Evolutionary conservation across 2,888 invertebrate genomes (phyloP).

Genomic region (Xylota segnis): DNA sequence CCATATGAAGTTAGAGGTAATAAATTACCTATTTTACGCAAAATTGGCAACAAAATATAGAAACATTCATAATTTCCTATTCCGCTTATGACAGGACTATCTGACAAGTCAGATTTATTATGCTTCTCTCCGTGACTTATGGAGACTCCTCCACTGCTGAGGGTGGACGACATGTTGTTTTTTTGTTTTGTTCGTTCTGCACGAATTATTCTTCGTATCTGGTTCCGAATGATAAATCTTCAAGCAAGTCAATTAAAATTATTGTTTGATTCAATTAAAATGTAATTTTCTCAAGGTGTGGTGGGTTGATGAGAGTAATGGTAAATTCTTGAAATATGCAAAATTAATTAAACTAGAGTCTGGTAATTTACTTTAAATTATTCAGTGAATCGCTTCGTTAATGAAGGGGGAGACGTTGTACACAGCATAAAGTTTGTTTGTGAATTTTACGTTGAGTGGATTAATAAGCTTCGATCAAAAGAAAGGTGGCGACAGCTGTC

Average conservation of each 20-base stretch:
- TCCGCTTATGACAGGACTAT: conserved; percentile 42
- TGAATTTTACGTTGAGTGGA: too few relatives aligned
- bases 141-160: neutral
- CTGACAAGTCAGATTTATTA: conserved; percentile 51
- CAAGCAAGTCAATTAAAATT: conserved; percentile 25
- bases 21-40: conserved; percentile 32
- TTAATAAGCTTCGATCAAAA: too few relatives aligned
- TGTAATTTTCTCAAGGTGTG: neutral
- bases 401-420: neutral
- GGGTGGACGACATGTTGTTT: neutral
- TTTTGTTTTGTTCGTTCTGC: neutral
- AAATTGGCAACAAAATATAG: conserved; percentile 6
- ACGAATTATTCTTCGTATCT: neutral
- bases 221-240: conserved; percentile 25
- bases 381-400: neutral
- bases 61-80: conserved; percentile 45
- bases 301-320: neutral
- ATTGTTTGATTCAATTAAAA: conserved; percentile 29
- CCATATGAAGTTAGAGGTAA: neutral
- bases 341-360: neutral
- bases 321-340: neutral
- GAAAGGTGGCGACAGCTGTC: too few relatives aligned
- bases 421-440: neutral
- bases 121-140: conserved; percentile 11
- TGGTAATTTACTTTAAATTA: neutral